These are phyloP conservation scores for Thymallus thymallus DNA, from an alignment of 2,113 vertebrate genomes.

Conservation along the genomic window DNA sequence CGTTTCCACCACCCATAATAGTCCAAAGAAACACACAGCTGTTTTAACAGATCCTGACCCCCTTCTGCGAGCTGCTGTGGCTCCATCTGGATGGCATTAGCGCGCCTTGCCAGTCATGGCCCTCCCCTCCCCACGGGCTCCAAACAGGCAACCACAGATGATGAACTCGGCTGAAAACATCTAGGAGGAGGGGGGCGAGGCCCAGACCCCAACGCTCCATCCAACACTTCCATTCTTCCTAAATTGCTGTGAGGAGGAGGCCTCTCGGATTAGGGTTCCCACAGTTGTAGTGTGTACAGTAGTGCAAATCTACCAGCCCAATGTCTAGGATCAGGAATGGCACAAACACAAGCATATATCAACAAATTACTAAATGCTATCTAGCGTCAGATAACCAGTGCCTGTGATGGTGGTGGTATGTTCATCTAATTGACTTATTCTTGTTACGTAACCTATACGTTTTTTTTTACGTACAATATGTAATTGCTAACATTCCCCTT, in stretches of 20 bases:
- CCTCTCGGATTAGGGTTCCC: background rate
- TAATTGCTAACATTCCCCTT: background rate
- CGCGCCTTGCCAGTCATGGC: background rate
- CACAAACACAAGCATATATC: background rate
- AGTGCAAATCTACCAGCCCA: too few relatives aligned
- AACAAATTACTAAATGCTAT: background rate
- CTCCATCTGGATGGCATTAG: background rate
- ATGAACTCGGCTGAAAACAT: constrained; percentile 1
- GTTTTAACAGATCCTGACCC: too few relatives aligned
- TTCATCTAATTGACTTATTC: background rate
- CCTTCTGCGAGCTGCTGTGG: background rate
- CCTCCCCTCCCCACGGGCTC: background rate
- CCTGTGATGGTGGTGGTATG: background rate
- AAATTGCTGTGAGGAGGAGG: background rate
- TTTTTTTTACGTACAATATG: background rate
- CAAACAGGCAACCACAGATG: constrained; percentile 2
- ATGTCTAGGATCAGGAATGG: background rate
- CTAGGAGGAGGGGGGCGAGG: background rate
- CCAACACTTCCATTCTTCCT: background rate
- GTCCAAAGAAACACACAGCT: too few relatives aligned
- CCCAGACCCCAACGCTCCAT: background rate
- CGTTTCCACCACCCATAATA: too few relatives aligned
- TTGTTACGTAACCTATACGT: background rate
- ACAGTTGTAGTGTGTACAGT: background rate
- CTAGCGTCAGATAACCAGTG: background rate